Base-by-base conservation (phyloP, 1,140 invertebrate genomes). In the Eulimnadia texana region DNA sequence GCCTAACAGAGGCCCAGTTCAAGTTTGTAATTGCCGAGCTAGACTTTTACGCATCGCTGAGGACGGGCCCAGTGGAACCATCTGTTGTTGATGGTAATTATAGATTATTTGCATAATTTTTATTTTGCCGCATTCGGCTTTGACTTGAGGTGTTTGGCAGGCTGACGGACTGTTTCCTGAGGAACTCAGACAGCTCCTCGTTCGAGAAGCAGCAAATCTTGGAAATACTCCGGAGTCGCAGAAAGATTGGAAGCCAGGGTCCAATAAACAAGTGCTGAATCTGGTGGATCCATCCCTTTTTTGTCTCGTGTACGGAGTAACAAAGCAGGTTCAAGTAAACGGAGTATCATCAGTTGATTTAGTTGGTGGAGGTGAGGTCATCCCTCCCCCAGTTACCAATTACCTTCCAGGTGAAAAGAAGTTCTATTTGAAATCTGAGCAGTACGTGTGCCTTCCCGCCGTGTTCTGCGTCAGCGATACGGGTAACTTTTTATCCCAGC, bases 231-330 rank as follows among this genome's bases (percentile, higher is more conserved):
- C 33, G 33, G 33, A 42, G 16, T 42, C 33, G 6, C 6, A 42
- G 16, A 42, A 42, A 16, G 33, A 42, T 42, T 42, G 33, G 33
- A 6, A 42, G 6, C 33, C 33, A 11, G 63, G 63, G 11, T 55
- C 50, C 16, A 50, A 56, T 56, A 47, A 25, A 3, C 63, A 55
- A 49, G 59, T 64, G n/a, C 19, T 53, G 58, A 52, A 64, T 33
- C 50, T 64, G 16, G 58, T 64, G 24, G 57, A 64, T 56, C 63
- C 63, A 24, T 64, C 63, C 6, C 24, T 64, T n/a, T 64, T 61
- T 51, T 50, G 29, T n/a, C 49, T 53, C 3, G 58, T 63, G 19
- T 22, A 60, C 24, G 58, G 50, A 11, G 20, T 51, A 24, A 63
- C 47, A 22, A 49, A 33, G 0, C n/a, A 49, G 28, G 16, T n/a